Evolutionary conservation across 2,797 vertebrate species (phyloP), one percentile per base, ranked within the genome.

Genomic region (Mionectes olivaceus): DNA sequence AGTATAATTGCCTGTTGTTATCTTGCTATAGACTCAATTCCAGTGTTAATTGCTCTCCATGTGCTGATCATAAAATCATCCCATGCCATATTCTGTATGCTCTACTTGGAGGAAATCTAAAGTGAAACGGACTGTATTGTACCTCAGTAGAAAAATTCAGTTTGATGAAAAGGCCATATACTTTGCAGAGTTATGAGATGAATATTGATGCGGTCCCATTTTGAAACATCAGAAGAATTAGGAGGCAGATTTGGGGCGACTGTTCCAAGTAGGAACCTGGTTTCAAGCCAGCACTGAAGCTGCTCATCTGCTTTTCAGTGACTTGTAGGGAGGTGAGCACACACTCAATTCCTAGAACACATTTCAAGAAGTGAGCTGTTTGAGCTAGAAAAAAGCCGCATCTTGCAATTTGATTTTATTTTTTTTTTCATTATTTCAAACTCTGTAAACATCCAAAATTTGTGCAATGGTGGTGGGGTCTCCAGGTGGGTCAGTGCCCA

Each of bases 31-130:
- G 71, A 27, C 73, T 63, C 64, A 88, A 79, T 87, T 67, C 60
- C 35, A 93, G 19, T 37, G 76, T 89, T 96, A 96, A 96, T 91
- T 83, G 43, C 71, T 92, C 60, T 95, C 83, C 75, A 37, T 35
- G 56, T 83, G 35, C 90, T 85, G 61, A 56, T 81, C 76, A 57
- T 94, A 95, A 96, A 96, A 22, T 22, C 25, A 53, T 53, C 9
- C 64, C 59, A 76, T 28, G 46, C 32, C 76, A 57, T 63, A 60
- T 68, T 87, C 67, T 83, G 19, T 33, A 46, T 0, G 7, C 44
- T 94, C 35, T 39, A 5, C 61, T 94, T 79, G 22, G 52, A 91
- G 24, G 43, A 65, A 76, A 33, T 21, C 56, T 83, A 12, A 85
- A 94, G 56, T 41, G 60, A 69, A 93, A 88, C 89, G 43, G 63